Percentiles rank a stretch among this genome's conserved stretches.
These are phyloP conservation scores for Leucoptera coffeella DNA, from an alignment of 2,888 invertebrate species.

Conservation along the genomic window DNA sequence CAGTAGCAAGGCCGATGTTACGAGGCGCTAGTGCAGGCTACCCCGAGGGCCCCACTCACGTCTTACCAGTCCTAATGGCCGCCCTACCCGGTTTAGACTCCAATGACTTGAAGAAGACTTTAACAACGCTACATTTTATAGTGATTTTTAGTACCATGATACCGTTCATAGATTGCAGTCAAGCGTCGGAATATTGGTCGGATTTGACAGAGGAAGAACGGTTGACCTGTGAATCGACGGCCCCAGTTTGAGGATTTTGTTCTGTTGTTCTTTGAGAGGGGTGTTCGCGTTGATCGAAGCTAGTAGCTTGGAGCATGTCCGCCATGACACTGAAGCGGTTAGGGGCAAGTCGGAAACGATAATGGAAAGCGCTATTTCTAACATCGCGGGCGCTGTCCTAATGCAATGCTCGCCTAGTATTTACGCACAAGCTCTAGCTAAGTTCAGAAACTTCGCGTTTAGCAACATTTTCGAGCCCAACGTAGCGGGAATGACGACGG, in stretches of 20 bases:
- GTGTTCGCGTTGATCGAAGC: constrained; percentile 67
- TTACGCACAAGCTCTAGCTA: constrained; percentile 62
- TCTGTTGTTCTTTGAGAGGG: constrained; percentile 72
- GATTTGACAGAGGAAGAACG: constrained; percentile 75
- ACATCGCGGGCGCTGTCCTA: constrained; percentile 62
- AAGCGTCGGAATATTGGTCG: constrained; percentile 58
- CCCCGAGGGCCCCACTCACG: constrained; percentile 73
- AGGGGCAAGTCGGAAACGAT: constrained; percentile 66
- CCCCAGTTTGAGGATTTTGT: constrained; percentile 86
- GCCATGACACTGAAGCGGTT: constrained; percentile 54
- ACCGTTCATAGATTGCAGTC: constrained; percentile 80
- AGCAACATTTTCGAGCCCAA: constrained; percentile 75
- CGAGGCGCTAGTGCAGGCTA: constrained; percentile 48
- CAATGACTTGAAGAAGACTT: constrained; percentile 74
- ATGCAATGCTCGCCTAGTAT: constrained; percentile 65
- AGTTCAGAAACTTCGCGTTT: constrained; percentile 67
- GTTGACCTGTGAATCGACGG: constrained; percentile 71
- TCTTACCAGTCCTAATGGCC: constrained; percentile 73
- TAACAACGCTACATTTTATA: constrained; percentile 73
- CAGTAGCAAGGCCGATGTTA: constrained; percentile 62
- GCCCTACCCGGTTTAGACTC: constrained; percentile 86
- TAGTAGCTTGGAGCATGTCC: constrained; percentile 60
- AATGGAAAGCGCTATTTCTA: constrained; percentile 63
- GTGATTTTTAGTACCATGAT: constrained; percentile 71
- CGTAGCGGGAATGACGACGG: constrained; percentile 76